Evolutionary conservation across 2,797 vertebrate species (phyloP), one percentile per base, ranked within the genome.

Genomic region (Sebastes hopkinsi): DNA sequence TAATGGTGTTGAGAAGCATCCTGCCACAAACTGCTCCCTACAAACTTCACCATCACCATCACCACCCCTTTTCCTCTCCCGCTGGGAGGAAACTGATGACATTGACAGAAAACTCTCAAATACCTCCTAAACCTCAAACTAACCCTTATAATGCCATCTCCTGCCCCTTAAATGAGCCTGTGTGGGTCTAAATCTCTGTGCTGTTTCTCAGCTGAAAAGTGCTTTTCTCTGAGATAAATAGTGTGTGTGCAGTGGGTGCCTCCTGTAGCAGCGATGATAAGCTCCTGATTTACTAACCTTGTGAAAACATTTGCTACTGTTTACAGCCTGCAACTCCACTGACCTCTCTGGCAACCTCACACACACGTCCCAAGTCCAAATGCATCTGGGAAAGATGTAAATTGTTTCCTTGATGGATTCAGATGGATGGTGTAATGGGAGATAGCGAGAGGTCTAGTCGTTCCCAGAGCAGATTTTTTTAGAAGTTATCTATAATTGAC

Each of bases 11-110:
- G 89, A 90, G 72, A 88, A 76, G 68, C 77, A 58, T 75, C 72
- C 70, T 81, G 89, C 86, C 90, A 78, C 82, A 90, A 90, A 89
- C 76, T 86, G 82, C 82, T 84, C 79, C 56, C 65, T 72, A 30
- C 88, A 86, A 86, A 88, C 87, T 38, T 62, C 50, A 27, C 76
- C 72, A 58, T 59, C 50, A 27, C 76, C 72, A 58, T 29, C 36
- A 38, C 36, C 36, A 38, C 30, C 29, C 38, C 13, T 38, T 46
- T 67, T 80, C 77, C 67, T 67, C 52, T 79, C 42, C 81, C 56
- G 38, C 72, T 78, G 83, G 5, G 23, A 73, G 70, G 80, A 77
- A 89, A 80, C 66, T 4, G 7, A 82, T 82, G 72, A 34, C 75
- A 75, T 72, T 79, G 74, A 86, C 75, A 83, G 74, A 84, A 38